A percentile compares a stretch with the other conserved stretches of the same genome.
phyloP scores from a whole-genome alignment of 2,113 vertebrate genomes.

The Orientallactaga bullata region DNA sequence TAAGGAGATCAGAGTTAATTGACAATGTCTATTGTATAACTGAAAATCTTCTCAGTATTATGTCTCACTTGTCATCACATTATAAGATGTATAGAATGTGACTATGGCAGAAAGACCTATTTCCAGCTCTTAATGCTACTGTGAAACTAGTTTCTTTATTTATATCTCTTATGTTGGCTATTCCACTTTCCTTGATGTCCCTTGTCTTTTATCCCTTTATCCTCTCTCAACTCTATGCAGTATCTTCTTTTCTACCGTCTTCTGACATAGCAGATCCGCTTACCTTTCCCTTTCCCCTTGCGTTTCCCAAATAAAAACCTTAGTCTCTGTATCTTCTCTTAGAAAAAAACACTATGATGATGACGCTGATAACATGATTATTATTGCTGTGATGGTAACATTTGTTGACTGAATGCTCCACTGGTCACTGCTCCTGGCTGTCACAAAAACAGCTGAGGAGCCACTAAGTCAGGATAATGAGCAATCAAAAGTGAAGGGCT shows the following conservation, averaged over 20 bases:
- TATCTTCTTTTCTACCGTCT: not conserved
- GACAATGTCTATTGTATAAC: not conserved
- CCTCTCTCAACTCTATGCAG: not conserved
- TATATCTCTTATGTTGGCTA: not conserved
- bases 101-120: not conserved
- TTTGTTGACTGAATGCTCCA: conserved; percentile 80
- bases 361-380: conserved; percentile 70
- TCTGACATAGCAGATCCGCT: not conserved
- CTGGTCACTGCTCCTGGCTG: conserved; percentile 67
- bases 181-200: not conserved
- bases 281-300: not conserved
- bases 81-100: not conserved
- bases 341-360: conserved; percentile 64
- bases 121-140: conserved; percentile 3
- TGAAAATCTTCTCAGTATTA: conserved; percentile 19
- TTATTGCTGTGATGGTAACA: conserved; percentile 77
- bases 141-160: conserved; percentile 29
- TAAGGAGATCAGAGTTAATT: conserved; percentile 21
- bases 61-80: conserved; percentile 14
- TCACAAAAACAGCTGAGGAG: conserved; percentile 71
- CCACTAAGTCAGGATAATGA: conserved; percentile 78
- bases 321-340: conserved; percentile 44
- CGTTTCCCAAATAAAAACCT: conserved; percentile 62
- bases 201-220: conserved; percentile 45
- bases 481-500: conserved; percentile 75